Evolutionary conservation across 2,113 vertebrate species (phyloP).

Genomic region (Colaptes auratus): DNA sequence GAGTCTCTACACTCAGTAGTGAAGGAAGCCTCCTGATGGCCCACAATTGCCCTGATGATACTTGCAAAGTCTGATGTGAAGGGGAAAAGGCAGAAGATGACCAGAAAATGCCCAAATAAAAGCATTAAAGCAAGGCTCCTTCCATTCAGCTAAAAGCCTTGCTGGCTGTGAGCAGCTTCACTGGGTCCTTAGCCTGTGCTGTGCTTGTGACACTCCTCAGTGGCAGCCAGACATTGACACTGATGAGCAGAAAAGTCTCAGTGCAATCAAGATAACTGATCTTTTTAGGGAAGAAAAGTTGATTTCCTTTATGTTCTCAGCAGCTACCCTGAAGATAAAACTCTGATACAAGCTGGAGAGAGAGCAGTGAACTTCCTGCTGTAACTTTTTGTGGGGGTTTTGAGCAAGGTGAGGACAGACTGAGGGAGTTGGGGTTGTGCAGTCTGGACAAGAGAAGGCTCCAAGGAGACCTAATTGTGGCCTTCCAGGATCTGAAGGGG

Average conservation of each 20-base stretch:
- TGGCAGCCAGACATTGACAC: background rate
- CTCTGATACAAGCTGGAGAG: background rate
- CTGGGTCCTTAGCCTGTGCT: background rate
- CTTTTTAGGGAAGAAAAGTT: background rate
- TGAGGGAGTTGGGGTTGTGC: no score
- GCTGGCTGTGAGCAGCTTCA: background rate
- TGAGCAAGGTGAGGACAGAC: background rate
- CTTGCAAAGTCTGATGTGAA: background rate
- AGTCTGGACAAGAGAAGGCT: no score
- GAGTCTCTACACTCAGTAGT: background rate
- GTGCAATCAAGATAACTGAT: background rate
- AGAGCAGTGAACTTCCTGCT: background rate
- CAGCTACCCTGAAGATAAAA: background rate
- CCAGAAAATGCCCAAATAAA: background rate
- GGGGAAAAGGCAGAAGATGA: background rate
- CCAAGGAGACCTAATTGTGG: no score
- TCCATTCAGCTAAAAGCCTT: background rate
- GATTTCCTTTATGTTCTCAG: background rate
- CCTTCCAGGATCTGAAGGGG: no score
- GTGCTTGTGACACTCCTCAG: no score
- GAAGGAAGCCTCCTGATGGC: background rate
- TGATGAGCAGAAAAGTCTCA: background rate
- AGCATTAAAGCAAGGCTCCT: background rate
- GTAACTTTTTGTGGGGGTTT: background rate
- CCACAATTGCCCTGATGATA: accelerated